phyloP scores from a whole-genome alignment of 2,797 vertebrate genomes.

The Falco concolor region DNA sequence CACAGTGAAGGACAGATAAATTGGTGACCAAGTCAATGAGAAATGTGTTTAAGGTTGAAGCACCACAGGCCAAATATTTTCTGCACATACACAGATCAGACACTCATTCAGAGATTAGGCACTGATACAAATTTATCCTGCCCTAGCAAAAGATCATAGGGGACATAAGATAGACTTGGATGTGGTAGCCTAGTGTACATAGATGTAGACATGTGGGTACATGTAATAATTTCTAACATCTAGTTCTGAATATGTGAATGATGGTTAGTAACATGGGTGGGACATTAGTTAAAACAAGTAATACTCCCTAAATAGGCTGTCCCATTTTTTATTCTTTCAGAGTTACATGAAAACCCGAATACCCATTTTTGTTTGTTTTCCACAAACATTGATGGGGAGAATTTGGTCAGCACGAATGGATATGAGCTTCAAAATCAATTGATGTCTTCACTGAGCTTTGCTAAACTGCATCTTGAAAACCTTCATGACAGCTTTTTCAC shows the following conservation, averaged over 20 bases:
- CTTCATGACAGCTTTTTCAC: background rate
- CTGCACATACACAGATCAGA: background rate
- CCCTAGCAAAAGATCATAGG: background rate
- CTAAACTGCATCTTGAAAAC: background rate
- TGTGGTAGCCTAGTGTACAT: background rate
- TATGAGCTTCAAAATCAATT: background rate
- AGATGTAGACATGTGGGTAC: background rate
- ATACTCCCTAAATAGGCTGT: background rate
- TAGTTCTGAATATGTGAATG: background rate
- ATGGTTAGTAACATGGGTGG: background rate
- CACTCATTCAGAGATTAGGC: background rate
- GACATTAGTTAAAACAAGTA: background rate
- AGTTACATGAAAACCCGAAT: background rate
- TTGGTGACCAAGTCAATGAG: background rate
- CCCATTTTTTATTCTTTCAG: background rate
- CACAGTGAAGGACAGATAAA: background rate
- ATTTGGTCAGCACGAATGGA: background rate
- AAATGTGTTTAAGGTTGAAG: background rate
- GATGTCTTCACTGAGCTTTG: background rate
- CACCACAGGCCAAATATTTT: background rate
- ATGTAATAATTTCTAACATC: background rate
- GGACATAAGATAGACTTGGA: background rate
- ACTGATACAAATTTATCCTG: background rate
- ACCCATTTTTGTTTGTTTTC: background rate
- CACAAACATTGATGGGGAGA: background rate